phyloP scores from a whole-genome alignment of 2,797 vertebrate genomes.

The Etheostoma perlongum region DNA sequence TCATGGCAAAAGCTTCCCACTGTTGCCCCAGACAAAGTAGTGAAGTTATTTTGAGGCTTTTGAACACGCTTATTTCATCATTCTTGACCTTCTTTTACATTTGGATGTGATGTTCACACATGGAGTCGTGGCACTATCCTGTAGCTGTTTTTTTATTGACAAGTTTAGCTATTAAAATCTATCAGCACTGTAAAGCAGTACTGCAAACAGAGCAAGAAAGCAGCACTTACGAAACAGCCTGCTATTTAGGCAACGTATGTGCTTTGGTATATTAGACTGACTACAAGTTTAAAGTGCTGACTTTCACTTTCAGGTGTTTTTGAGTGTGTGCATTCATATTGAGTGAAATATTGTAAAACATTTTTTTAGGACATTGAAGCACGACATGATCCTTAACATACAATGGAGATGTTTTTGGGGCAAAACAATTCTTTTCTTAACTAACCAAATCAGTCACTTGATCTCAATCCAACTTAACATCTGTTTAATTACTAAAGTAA shows the following conservation, averaged over 20 bases:
- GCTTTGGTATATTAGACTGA: background rate
- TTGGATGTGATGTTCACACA: constrained; percentile 27
- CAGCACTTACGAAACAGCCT: constrained; percentile 13
- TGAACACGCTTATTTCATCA: constrained; percentile 25
- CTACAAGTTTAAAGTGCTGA: background rate
- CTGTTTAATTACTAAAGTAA: constrained; percentile 11
- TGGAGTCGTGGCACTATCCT: background rate
- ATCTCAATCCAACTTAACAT: constrained; percentile 14
- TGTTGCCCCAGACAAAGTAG: constrained; percentile 32
- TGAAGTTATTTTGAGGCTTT: constrained; percentile 35
- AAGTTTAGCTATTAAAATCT: constrained; percentile 6
- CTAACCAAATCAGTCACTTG: constrained; percentile 9
- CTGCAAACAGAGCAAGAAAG: constrained; percentile 8
- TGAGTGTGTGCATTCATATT: background rate
- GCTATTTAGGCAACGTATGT: constrained; percentile 8
- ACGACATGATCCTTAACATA: constrained; percentile 1
- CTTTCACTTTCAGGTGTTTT: constrained; percentile 3
- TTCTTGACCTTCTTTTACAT: constrained; percentile 26
- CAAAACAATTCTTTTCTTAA: background rate
- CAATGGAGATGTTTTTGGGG: constrained; percentile 1
- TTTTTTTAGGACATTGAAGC: background rate
- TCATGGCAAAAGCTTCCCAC: constrained; percentile 26
- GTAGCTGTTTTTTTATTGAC: constrained; percentile 13
- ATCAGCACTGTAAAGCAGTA: constrained; percentile 14
- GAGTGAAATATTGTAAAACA: background rate